phyloP scores from a whole-genome alignment of 2,888 invertebrate genomes.

The Hirtodrosophila histrioides region DNA sequence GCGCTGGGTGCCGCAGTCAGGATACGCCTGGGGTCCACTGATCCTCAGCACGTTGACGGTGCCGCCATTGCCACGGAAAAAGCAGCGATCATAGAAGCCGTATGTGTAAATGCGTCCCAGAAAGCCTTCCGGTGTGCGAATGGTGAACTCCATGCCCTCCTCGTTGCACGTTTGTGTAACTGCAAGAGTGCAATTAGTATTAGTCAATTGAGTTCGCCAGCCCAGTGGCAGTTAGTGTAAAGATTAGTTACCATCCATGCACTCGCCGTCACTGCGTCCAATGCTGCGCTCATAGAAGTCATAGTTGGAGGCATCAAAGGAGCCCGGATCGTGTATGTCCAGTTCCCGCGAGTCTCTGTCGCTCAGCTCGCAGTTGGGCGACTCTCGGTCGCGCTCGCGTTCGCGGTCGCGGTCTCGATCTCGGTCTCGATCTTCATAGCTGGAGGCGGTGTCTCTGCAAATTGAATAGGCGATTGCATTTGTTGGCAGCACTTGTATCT shows the following conservation, averaged over 20 bases:
- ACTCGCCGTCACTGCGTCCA: conserved; percentile 90
- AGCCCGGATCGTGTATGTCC: conserved; percentile 92
- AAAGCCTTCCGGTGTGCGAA: conserved; percentile 94
- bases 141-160: conserved; percentile 96
- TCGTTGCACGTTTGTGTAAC: conserved; percentile 96
- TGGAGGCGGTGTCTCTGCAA: conserved; percentile 86
- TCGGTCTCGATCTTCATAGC: conserved; percentile 86
- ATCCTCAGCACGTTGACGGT: conserved; percentile 92
- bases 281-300: conserved; percentile 93
- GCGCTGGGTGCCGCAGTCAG: conserved; percentile 95
- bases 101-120: conserved; percentile 95
- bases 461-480: conserved; percentile 62
- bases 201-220: conserved; percentile 18
- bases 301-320: conserved; percentile 93
- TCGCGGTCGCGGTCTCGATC: conserved; percentile 87
- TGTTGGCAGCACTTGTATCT: conserved; percentile 15
- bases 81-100: conserved; percentile 95
- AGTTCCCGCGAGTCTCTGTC: conserved; percentile 93
- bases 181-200: conserved; percentile 80
- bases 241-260: conserved; percentile 90
- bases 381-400: conserved; percentile 84
- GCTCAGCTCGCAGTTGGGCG: conserved; percentile 93
- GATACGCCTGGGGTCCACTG: conserved; percentile 95
- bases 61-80: conserved; percentile 95
- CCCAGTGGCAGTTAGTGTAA: conserved; percentile 3